phyloP scores from a whole-genome alignment of 2,888 invertebrate species.

The Choristoneura rosaceana region DNA sequence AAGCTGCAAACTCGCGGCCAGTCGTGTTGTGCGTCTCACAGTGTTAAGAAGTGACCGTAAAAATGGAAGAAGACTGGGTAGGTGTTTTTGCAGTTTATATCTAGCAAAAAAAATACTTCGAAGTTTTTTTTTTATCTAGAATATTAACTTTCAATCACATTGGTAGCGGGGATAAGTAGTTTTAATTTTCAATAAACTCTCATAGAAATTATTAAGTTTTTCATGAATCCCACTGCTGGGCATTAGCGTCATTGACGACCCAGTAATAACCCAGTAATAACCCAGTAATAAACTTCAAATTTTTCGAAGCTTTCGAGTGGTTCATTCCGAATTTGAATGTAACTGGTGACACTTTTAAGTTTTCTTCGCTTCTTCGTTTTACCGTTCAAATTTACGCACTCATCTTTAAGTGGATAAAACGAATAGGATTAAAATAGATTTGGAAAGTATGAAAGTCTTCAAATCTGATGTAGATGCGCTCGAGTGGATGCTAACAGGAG shows the following conservation, averaged over 20 bases:
- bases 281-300: background rate
- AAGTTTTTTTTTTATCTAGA: background rate
- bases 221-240: background rate
- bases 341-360: background rate
- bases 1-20: conserved; percentile 74
- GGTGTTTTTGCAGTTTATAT: conserved; percentile 54
- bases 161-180: background rate
- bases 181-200: background rate
- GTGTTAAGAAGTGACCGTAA: conserved; percentile 83
- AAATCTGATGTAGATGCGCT: conserved; percentile 47
- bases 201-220: background rate
- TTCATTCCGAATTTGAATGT: background rate
- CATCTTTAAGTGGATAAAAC: background rate
- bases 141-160: background rate
- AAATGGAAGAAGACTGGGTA: conserved; percentile 84
- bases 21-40: conserved; percentile 86
- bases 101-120: background rate
- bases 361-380: background rate
- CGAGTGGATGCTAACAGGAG: conserved; percentile 61
- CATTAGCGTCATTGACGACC: background rate
- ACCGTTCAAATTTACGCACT: background rate
- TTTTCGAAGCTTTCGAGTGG: background rate
- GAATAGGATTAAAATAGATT: background rate
- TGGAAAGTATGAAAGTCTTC: conserved; percentile 26
- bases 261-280: background rate